Evolutionary conservation across 2,113 vertebrate genomes (phyloP), one percentile per base, ranked within the genome.

Genomic region (Perca fluviatilis): DNA sequence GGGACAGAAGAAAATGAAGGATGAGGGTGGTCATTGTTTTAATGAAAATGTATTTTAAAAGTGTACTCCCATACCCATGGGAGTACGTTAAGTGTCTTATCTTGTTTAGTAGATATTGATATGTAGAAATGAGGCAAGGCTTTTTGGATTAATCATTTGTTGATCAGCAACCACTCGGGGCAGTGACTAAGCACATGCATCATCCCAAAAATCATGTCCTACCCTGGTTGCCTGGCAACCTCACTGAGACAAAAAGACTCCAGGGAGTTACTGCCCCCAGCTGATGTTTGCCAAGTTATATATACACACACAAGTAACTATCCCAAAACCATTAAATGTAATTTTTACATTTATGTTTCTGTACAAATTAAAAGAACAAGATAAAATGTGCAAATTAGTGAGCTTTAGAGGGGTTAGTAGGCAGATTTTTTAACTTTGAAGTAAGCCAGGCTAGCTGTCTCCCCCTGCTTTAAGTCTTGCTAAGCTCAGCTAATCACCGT

Each of bases 21-120:
- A 76, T 13, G 53, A 73, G 70, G 54, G 58, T 54, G 51, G 23
- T 80, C 60, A 70, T 71, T 54, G 25, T 79, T 81, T 73, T 77
- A 88, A 40, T 63, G 30, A 78, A 88, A 77, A 84, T 86, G 85
- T 91, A 91, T 90, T 82, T 74, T 73, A 61, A 74, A 40, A 84
- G 60, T 79, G 18, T 6, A 69, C 82, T 73, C 86, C 71, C 83
- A 77, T 73, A 49, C 80, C 66, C 63, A 1, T 40, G 9, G 46
- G 64, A 50, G 19, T 36, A 0, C 23, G 71, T 56, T 46, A 58
- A 79, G 27, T 33, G 74, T 74, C 23, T 58, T 77, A 83, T 81
- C 54, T 62, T 62, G 50, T 21, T 80, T 33, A 56, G 27, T 30
- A 54, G 60, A 77, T 47, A n/a, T 4, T 27, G 43, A 67, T 50